Evolutionary conservation across 2,113 vertebrate genomes (phyloP).

Genomic region (Tachysurus vachellii): DNA sequence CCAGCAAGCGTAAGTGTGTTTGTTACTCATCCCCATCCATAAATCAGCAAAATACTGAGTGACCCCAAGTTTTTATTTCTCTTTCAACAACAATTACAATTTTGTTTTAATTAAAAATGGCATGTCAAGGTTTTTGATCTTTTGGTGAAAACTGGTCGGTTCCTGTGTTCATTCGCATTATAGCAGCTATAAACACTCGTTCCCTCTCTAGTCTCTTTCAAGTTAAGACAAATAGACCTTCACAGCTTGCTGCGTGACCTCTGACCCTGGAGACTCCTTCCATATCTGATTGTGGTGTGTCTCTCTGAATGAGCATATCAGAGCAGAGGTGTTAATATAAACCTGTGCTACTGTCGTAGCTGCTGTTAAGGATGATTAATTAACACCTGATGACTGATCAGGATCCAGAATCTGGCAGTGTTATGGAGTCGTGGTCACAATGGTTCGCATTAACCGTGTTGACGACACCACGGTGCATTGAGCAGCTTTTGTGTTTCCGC

Average conservation of each 20-base stretch:
- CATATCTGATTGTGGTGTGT: background rate
- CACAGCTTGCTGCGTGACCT: background rate
- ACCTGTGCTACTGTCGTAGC: background rate
- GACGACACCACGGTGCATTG: background rate
- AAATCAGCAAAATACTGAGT: constrained; percentile 22
- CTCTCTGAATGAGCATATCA: background rate
- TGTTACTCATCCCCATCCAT: constrained; percentile 54
- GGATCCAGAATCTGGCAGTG: background rate
- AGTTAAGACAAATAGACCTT: no score
- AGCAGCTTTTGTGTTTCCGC: background rate
- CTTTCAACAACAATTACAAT: background rate
- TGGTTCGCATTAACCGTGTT: constrained; percentile 34
- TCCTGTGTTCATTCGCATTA: no score
- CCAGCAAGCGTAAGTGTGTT: constrained; percentile 84
- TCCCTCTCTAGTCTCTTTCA: no score
- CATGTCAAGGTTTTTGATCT: background rate
- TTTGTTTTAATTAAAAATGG: no score
- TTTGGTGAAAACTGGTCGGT: no score
- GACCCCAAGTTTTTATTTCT: background rate
- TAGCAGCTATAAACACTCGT: background rate
- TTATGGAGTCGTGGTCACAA: background rate
- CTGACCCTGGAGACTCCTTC: background rate
- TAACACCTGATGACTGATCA: background rate
- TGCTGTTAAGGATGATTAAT: background rate
- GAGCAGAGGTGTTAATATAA: background rate